Conservation (phyloP, 2,113 vertebrate species). For the Corydoras sp. region DNA sequence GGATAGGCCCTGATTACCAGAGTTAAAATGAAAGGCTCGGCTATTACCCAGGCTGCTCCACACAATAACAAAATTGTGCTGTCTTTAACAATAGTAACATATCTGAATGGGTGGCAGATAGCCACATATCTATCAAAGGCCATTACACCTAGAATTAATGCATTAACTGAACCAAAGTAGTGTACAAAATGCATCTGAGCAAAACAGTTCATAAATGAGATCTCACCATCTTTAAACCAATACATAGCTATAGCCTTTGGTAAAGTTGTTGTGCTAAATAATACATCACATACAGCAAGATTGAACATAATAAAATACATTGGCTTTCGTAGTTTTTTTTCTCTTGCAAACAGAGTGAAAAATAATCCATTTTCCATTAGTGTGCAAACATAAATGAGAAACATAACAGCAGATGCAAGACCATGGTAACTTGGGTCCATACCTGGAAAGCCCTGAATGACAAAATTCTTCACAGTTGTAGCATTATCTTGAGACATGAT, state of each 20-base stretch:
- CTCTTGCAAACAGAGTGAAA: constrained; percentile 25
- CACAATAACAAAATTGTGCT: constrained; percentile 44
- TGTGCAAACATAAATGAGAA: constrained; percentile 42
- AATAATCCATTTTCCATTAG: constrained; percentile 38
- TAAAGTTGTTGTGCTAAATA: constrained; percentile 48
- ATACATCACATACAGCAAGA: constrained; percentile 41
- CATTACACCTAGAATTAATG: constrained; percentile 49
- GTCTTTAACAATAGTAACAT: constrained; percentile 45
- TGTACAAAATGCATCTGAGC: constrained; percentile 50
- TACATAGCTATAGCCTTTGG: constrained; percentile 48
- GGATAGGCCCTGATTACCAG: constrained; percentile 48
- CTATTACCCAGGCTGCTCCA: constrained; percentile 39
- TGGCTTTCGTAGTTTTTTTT: constrained; percentile 43
- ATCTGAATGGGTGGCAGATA: constrained; percentile 55
- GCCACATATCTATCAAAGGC: constrained; percentile 60
- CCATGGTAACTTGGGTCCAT: constrained; percentile 35
- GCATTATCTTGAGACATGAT: constrained; percentile 49
- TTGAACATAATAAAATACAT: constrained; percentile 49
- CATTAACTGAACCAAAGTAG: constrained; percentile 50
- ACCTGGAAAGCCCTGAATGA: constrained; percentile 47
- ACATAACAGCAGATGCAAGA: constrained; percentile 34
- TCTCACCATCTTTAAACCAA: constrained; percentile 39
- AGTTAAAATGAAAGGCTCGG: constrained; percentile 1
- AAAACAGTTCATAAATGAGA: constrained; percentile 45
- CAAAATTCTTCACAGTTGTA: constrained; percentile 46